These are phyloP conservation scores for Caenorhabditis sinica DNA, from an alignment of 2,888 invertebrate genomes.

Conservation along the genomic window DNA sequence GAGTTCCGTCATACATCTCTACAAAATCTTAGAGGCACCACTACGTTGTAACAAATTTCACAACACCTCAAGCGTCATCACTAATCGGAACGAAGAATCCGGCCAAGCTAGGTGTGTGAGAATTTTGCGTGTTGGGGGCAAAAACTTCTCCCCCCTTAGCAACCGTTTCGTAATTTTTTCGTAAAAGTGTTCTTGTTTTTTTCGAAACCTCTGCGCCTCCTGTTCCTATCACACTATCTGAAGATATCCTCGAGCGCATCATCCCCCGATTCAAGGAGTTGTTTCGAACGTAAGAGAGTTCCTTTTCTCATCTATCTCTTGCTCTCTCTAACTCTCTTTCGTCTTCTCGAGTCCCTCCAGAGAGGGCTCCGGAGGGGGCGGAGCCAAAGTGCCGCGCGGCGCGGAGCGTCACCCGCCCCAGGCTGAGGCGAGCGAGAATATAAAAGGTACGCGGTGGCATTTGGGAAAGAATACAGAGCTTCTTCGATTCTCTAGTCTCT, in stretches of 20 bases:
- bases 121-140: too few species aligned
- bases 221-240: neutral
- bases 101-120: neutral
- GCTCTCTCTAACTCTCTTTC: too few species aligned
- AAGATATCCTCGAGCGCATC: neutral
- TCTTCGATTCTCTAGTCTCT: slow-evolving; percentile 41
- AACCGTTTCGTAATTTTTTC: neutral
- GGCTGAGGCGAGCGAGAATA: slow-evolving; percentile 11
- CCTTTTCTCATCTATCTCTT: neutral
- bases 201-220: slow-evolving; percentile 1
- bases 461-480: slow-evolving; percentile 39
- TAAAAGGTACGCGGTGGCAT: slow-evolving; percentile 45
- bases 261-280: slow-evolving; percentile 48
- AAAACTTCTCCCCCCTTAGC: too few species aligned
- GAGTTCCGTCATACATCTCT: too few species aligned
- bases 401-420: slow-evolving; percentile 33
- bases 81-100: neutral
- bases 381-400: slow-evolving; percentile 44
- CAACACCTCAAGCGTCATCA: neutral
- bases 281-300: slow-evolving; percentile 57
- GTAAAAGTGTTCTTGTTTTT: neutral
- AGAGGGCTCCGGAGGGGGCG: slow-evolving; percentile 43
- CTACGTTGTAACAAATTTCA: slow-evolving; percentile 22
- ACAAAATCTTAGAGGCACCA: neutral
- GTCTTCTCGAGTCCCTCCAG: too few species aligned